These are phyloP conservation scores for Meloidogyne chitwoodi DNA, from an alignment of 1,140 invertebrate species.

Conservation along the genomic window DNA sequence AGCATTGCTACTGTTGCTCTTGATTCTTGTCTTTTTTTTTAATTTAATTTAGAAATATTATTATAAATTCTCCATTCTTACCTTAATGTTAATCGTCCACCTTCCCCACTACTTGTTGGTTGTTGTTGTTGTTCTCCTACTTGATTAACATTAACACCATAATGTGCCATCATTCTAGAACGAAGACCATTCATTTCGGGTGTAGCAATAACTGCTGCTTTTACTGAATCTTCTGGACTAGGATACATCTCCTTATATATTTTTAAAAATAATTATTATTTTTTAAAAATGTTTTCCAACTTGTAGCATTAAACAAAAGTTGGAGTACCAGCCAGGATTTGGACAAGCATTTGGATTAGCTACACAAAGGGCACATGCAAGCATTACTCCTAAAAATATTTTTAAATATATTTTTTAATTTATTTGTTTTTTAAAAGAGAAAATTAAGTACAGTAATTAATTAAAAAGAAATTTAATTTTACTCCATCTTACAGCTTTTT, in stretches of 20 bases:
- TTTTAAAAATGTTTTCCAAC: conserved; percentile 24
- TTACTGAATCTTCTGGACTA: conserved; percentile 24
- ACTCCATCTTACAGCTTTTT: no score
- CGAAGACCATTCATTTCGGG: conserved; percentile 58
- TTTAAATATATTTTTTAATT: conserved; percentile 17
- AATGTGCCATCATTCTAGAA: conserved; percentile 49
- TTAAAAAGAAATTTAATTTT: no score
- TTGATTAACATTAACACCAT: conserved; percentile 27
- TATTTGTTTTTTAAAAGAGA: no score
- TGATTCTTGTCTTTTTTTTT: conserved; percentile 42
- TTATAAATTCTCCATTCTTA: conserved; percentile 17
- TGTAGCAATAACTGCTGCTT: conserved; percentile 25
- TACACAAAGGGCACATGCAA: conserved; percentile 58
- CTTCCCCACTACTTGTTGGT: conserved; percentile 11
- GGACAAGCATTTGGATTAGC: conserved; percentile 57
- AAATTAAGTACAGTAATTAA: no score
- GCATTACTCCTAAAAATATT: conserved; percentile 52
- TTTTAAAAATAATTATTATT: not conserved
- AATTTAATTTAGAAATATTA: no score
- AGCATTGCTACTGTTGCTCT: conserved; percentile 59
- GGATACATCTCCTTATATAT: conserved; percentile 55
- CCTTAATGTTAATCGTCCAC: conserved; percentile 32
- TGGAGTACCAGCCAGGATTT: conserved; percentile 56
- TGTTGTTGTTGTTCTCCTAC: not conserved
- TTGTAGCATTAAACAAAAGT: conserved; percentile 57